Evolutionary conservation across 1,140 invertebrate genomes (phyloP).

Genomic region (Chrysoperla carnea): DNA sequence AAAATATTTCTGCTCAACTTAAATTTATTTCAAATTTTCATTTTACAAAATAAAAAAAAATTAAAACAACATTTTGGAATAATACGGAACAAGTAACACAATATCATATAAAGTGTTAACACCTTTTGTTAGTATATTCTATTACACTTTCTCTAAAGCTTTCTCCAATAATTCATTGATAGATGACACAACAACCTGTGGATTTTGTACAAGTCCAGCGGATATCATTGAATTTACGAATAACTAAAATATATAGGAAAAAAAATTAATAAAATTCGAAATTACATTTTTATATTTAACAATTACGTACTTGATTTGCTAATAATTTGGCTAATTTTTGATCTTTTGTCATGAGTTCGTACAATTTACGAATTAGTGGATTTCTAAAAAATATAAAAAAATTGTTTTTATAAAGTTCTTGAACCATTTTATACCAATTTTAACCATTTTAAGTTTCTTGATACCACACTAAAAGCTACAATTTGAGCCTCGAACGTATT

Average conservation of each 20-base stretch:
- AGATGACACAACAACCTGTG: conserved; percentile 59
- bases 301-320: conserved; percentile 55
- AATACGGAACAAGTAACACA: too few species aligned
- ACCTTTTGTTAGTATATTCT: too few species aligned
- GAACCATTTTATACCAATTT: too few species aligned
- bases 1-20: too few species aligned
- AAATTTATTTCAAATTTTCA: background rate
- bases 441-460: too few species aligned
- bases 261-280: conserved; percentile 5
- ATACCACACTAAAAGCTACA: too few species aligned
- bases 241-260: conserved; percentile 37
- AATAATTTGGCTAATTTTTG: conserved; percentile 67
- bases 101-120: too few species aligned
- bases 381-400: conserved; percentile 40
- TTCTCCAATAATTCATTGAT: conserved; percentile 76
- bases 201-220: conserved; percentile 87
- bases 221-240: conserved; percentile 90
- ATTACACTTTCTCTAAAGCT: conserved; percentile 64
- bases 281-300: conserved; percentile 2
- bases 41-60: background rate
- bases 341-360: conserved; percentile 51
- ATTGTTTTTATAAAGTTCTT: background rate
- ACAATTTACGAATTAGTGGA: conserved; percentile 79
- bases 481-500: too few species aligned
- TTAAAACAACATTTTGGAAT: too few species aligned